These are phyloP conservation scores for Drosophila nigricruria DNA, from an alignment of 2,888 invertebrate genomes.

Conservation along the genomic window DNA sequence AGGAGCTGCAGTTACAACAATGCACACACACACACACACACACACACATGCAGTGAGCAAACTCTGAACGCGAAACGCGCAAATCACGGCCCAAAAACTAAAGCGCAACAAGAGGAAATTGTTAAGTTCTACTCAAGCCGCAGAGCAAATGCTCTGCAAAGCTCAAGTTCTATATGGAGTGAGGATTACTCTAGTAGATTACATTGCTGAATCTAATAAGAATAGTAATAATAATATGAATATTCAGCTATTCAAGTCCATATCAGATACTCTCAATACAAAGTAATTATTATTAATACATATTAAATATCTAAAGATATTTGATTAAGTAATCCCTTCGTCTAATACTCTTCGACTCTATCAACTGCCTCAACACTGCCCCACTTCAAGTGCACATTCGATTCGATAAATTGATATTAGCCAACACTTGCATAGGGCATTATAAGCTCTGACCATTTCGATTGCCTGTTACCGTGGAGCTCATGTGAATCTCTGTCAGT, in stretches of 20 bases:
- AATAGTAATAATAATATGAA: too few species aligned
- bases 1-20: slow-evolving; percentile 42
- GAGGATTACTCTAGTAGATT: too few species aligned
- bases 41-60: slow-evolving; percentile 33
- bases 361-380: neutral
- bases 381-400: neutral
- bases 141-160: slow-evolving; percentile 22
- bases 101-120: slow-evolving; percentile 60
- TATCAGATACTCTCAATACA: too few species aligned
- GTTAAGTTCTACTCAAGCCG: slow-evolving; percentile 6
- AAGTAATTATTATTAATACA: too few species aligned
- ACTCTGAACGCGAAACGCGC: slow-evolving; percentile 64
- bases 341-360: neutral
- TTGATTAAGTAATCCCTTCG: neutral
- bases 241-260: too few species aligned
- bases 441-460: slow-evolving; percentile 50
- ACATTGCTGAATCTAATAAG: too few species aligned
- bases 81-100: slow-evolving; percentile 72
- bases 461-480: slow-evolving; percentile 55
- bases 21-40: slow-evolving; percentile 1
- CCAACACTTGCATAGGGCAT: slow-evolving; percentile 28
- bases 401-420: neutral
- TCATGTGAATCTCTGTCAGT: slow-evolving; percentile 58
- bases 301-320: neutral
- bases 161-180: too few species aligned